Conservation (phyloP, 2,113 vertebrate species). For the Psilopogon haemacephalus region DNA sequence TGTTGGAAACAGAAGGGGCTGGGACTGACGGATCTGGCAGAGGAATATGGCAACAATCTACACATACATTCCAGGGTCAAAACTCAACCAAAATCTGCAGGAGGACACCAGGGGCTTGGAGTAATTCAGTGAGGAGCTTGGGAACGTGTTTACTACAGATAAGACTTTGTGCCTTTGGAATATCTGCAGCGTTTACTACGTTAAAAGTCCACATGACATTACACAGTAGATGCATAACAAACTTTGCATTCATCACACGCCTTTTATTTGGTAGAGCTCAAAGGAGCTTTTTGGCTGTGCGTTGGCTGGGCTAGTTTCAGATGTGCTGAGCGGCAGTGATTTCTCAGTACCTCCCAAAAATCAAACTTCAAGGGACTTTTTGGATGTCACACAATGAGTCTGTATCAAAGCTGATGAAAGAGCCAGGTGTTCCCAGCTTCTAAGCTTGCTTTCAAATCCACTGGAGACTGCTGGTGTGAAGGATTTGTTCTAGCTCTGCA, state of each 20-base stretch:
- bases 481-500: slow-evolving; percentile 36
- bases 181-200: slow-evolving; percentile 10
- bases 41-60: slow-evolving; percentile 37
- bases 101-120: neutral
- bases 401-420: slow-evolving; percentile 48
- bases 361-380: slow-evolving; percentile 35
- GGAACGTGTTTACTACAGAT: slow-evolving; percentile 44
- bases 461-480: slow-evolving; percentile 4
- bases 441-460: neutral
- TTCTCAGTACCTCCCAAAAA: neutral
- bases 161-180: slow-evolving; percentile 20
- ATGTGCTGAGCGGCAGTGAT: neutral
- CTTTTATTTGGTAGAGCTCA: neutral
- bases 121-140: slow-evolving; percentile 4
- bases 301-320: slow-evolving; percentile 22
- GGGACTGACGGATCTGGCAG: slow-evolving; percentile 22
- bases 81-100: slow-evolving; percentile 9
- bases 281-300: slow-evolving; percentile 1
- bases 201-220: neutral
- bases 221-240: neutral
- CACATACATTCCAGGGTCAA: slow-evolving; percentile 39
- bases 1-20: slow-evolving; percentile 47
- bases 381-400: neutral
- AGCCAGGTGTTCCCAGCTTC: slow-evolving; percentile 42
- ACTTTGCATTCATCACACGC: slow-evolving; percentile 13